A percentile compares a stretch with the other conserved stretches of the same genome.
phyloP scores from a whole-genome alignment of 2,113 vertebrate genomes.

The Ursus arctos region DNA sequence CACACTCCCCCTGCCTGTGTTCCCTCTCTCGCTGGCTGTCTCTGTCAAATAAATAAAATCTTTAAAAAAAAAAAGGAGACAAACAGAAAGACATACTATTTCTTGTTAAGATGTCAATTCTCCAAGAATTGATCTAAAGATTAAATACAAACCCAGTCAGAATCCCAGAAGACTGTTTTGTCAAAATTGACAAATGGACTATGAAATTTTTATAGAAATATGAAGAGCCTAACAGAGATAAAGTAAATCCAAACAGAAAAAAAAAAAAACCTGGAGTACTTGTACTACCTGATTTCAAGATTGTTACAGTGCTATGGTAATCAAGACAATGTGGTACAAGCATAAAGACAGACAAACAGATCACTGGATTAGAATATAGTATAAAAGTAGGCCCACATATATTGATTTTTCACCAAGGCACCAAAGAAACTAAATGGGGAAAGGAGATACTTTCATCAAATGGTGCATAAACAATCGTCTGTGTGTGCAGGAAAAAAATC shows the following conservation, averaged over 20 bases:
- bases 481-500: background rate
- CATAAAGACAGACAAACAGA: background rate
- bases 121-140: background rate
- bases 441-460: background rate
- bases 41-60: too few species aligned
- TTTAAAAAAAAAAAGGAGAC: background rate
- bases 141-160: background rate
- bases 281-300: background rate
- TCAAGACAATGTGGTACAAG: background rate
- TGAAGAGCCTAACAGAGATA: background rate
- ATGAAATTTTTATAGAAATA: background rate
- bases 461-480: background rate
- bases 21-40: too few species aligned
- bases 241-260: background rate
- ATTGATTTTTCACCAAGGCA: conserved; percentile 9
- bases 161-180: background rate
- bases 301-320: background rate
- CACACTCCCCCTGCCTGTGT: too few species aligned
- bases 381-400: background rate
- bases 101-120: background rate
- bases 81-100: background rate
- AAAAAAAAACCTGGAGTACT: background rate
- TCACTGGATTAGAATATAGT: background rate
- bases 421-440: background rate
- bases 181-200: background rate